Base-by-base conservation (phyloP, 2,888 invertebrate species). In the Tetheella fluctuosa region DNA sequence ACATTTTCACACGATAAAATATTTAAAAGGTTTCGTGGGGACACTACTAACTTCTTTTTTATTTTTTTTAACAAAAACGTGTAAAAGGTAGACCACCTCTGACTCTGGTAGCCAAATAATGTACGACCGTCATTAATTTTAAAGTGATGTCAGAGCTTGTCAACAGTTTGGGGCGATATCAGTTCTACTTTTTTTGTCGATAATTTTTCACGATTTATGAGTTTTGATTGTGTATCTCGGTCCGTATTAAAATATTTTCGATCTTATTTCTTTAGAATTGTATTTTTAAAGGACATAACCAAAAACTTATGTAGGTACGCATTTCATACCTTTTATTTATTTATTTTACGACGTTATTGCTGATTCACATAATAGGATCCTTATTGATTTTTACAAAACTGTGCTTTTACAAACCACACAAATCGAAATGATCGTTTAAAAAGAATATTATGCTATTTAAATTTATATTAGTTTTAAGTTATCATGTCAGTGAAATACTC, bases 21-120 rank as follows among this genome's bases (percentile, higher is more conserved):
- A 83, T 86, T 81, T 71, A 68, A 76, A 77, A 34, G 55, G 79
- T 76, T 75, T 77, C 75, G 76, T 71, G 73, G 73, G 73, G 71
- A 73, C 74, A 74, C 79, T 77, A 69, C 69, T 67, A 70, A 70
- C 13, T 34, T 34, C 80, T 80, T 60, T 64, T 62, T 34, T 34
- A 79, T 80, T 60, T 64, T 62, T 54, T 62, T 67, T 63, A 60
- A 57, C 52, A 54, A 58, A 70, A 75, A 72, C 48, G 76, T 74
- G 77, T 80, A 85, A 88, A 88, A 85, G 86, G 88, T 89, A 76
- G 91, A 85, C 91, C 91, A 90, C 91, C 91, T 87, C 86, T 87
- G 90, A 84, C 84, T 85, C 79, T 86, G 86, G 91, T 89, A 91
- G 91, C 90, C 72, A 76, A 79, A 80, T 85, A 85, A 82, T 78